These are phyloP conservation scores for Pelobates cultripes DNA, from an alignment of 2,797 vertebrate genomes.

Conservation along the genomic window DNA sequence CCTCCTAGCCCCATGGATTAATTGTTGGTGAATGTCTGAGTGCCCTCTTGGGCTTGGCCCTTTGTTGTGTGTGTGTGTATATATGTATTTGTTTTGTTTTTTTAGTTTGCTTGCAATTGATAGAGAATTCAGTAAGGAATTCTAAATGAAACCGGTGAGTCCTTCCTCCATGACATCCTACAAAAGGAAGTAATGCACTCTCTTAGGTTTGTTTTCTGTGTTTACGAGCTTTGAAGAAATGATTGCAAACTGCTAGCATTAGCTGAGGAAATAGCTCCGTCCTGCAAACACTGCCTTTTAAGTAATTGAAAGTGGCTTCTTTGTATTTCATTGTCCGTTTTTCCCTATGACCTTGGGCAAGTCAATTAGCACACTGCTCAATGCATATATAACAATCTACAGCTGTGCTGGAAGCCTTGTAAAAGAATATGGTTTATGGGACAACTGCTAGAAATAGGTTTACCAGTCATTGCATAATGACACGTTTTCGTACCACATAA, in stretches of 20 bases:
- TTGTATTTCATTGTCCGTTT: conserved; percentile 9
- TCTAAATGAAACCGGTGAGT: too few relatives aligned
- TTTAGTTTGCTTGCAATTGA: too few relatives aligned
- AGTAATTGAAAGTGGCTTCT: conserved; percentile 14
- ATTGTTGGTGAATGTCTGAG: too few relatives aligned
- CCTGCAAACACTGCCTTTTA: conserved; percentile 13
- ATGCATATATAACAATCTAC: neutral
- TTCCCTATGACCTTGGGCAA: conserved; percentile 8
- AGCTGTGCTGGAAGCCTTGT: neutral
- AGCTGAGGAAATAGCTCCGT: conserved; percentile 1
- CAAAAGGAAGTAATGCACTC: conserved; percentile 27
- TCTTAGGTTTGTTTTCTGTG: conserved; percentile 11
- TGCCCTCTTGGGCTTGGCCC: too few relatives aligned
- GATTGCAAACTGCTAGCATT: conserved; percentile 11
- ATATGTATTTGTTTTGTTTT: too few relatives aligned
- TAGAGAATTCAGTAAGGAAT: too few relatives aligned
- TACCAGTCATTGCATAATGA: neutral
- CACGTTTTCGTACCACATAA: too few relatives aligned
- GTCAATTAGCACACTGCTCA: neutral
- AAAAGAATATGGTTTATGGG: neutral
- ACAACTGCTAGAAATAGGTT: neutral
- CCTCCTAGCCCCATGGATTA: too few relatives aligned
- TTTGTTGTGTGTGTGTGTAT: too few relatives aligned
- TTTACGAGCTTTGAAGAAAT: conserved; percentile 38
- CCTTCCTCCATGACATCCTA: neutral